Evolutionary conservation across 23 tunicate species (phyloP), one percentile per base, ranked within the genome.

Genomic region (Styela clava): DNA sequence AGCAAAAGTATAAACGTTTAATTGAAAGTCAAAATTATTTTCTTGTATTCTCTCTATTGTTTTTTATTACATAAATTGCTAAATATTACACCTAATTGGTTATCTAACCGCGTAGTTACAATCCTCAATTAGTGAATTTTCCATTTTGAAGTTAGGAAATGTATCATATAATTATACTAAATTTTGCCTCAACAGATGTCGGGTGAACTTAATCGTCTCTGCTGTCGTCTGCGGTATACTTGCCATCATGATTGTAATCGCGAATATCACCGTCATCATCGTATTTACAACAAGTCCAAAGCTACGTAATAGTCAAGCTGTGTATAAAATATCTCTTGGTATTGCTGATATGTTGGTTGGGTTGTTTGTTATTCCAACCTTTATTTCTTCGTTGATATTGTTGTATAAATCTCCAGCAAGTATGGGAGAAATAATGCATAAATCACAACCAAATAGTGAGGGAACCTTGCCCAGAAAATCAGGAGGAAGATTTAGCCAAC

Each of bases 311-410:
- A 88, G 87, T 68, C 93, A 88, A 78, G 74, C 93, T 7, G 84
- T 83, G 23, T 88, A 83, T 74, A 88, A 88, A 28, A 33, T 78
- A n/a, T 88, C 93, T 1, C 74, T 88, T 34, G 93, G 87, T n/a
- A 35, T 83, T 32, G 93, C 93, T 33, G 93, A 88, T 63, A 37
- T 88, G 22, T 18, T 88, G 28, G 93, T 88, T 62, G 93, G 93
- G 0, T 21, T 78, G 1, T 33, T 88, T 51, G 87, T 88, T 23
- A 32, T 88, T 34, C 93, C 93, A 0, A 78, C 82, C 2, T 88
- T 79, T 73, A 71, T 83, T 2, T 74, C 69, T 3, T 84, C 74
- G 30, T 62, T 88, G 29, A 2, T 64, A 1, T 24, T 69, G 61
- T 62, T 80, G 24, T 52, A 44, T 27, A 36, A 76, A 27, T 76